Evolutionary conservation across 2,888 invertebrate genomes (phyloP).

Genomic region (Agrotis ipsilon): DNA sequence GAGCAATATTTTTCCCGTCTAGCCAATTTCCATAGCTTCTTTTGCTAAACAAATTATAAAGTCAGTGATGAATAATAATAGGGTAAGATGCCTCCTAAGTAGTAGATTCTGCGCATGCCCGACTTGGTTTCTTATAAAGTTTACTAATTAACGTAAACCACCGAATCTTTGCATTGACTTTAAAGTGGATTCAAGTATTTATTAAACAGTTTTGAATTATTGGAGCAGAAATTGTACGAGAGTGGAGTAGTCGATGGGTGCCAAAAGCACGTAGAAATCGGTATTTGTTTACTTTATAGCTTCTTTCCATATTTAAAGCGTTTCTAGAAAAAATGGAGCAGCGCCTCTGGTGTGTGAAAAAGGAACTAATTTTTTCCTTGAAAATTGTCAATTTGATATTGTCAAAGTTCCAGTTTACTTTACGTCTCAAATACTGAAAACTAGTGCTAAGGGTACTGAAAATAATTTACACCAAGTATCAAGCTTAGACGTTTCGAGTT

Average conservation of each 20-base stretch:
- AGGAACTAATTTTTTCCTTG: too few species aligned
- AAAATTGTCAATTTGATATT: too few species aligned
- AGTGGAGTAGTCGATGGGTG: background rate
- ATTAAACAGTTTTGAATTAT: conserved; percentile 42
- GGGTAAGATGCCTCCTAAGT: background rate
- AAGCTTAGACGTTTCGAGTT: too few species aligned
- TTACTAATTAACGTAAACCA: conserved; percentile 51
- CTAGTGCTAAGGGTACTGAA: too few species aligned
- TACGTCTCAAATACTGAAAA: too few species aligned
- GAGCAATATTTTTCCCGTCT: conserved; percentile 33
- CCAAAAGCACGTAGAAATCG: background rate
- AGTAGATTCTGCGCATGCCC: conserved; percentile 32
- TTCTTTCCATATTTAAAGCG: too few species aligned
- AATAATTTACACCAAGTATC: too few species aligned
- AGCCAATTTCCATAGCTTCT: conserved; percentile 38
- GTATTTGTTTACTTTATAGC: conserved; percentile 3
- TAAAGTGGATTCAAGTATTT: conserved; percentile 52
- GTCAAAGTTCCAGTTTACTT: too few species aligned
- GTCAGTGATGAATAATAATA: conserved; percentile 47
- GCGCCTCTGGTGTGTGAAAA: too few species aligned
- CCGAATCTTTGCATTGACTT: conserved; percentile 52
- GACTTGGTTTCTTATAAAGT: conserved; percentile 37
- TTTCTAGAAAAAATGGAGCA: too few species aligned
- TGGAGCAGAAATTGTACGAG: conserved; percentile 23
- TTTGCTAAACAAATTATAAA: conserved; percentile 49